Percentiles rank a stretch among this genome's conserved stretches.
Evolutionary conservation across 2,797 vertebrate genomes (phyloP).

Genomic region (Onychomys leucogaster): DNA sequence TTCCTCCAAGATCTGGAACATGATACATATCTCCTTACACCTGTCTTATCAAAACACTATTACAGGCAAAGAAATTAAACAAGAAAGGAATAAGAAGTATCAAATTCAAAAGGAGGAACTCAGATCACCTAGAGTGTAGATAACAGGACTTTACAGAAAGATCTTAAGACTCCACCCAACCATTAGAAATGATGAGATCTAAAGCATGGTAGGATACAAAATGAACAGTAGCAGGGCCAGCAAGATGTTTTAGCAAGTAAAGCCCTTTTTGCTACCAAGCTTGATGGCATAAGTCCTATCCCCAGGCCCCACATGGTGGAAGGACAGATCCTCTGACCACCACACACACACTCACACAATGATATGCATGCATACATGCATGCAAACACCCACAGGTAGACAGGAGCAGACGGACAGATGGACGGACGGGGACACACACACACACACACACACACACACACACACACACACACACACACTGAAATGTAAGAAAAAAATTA

Average conservation of each 20-base stretch:
- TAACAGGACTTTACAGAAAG: neutral
- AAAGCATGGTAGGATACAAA: neutral
- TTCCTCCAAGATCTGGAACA: neutral
- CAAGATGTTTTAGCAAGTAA: neutral
- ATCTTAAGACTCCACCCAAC: neutral
- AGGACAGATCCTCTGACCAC: neutral
- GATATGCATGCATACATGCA: neutral
- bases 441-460: neutral
- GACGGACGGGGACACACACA: neutral
- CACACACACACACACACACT: neutral
- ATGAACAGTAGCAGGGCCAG: neutral
- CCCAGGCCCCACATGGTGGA: neutral
- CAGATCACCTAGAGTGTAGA: neutral
- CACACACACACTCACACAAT: neutral
- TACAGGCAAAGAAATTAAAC: neutral
- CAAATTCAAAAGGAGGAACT: neutral
- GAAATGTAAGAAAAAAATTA: neutral
- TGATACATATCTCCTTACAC: neutral
- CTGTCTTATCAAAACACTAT: neutral
- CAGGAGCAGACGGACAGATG: neutral
- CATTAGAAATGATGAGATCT: neutral
- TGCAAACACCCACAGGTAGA: neutral
- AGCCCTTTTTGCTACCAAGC: neutral
- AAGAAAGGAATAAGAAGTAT: neutral
- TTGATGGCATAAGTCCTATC: neutral